Conservation (phyloP, 2,888 invertebrate genomes). For the Cerceris ruficornis region DNA sequence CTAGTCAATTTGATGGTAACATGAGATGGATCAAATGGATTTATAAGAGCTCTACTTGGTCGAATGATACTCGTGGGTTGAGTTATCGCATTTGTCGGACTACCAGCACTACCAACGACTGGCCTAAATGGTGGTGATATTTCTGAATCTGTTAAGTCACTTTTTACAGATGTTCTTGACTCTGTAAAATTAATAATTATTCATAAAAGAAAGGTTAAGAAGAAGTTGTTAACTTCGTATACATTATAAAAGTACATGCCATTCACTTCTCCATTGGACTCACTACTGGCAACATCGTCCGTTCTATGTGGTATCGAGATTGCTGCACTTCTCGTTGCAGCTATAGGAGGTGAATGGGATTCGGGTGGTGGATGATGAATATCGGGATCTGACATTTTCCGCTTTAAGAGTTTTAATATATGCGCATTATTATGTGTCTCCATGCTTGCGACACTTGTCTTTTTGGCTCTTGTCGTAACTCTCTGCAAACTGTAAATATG, state of each 20-base stretch:
- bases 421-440: constrained; percentile 85
- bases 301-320: constrained; percentile 78
- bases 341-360: constrained; percentile 67
- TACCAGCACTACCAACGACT: constrained; percentile 84
- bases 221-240: too few relatives aligned
- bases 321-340: constrained; percentile 78
- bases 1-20: constrained; percentile 98
- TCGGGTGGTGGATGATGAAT: constrained; percentile 89
- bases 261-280: constrained; percentile 71
- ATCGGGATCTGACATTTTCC: constrained; percentile 95
- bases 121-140: constrained; percentile 83
- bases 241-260: constrained; percentile 49
- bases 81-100: constrained; percentile 80
- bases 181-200: too few relatives aligned
- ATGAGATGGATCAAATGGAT: constrained; percentile 99
- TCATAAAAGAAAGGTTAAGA: constrained; percentile 21
- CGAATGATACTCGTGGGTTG: constrained; percentile 81
- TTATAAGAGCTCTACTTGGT: constrained; percentile 94
- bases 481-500: constrained; percentile 84
- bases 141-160: constrained; percentile 81
- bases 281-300: constrained; percentile 67
- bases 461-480: constrained; percentile 86
- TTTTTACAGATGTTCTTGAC: constrained; percentile 74
- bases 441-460: constrained; percentile 88
- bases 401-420: constrained; percentile 84